Conservation (phyloP, 2,888 invertebrate genomes). For the Calameuta idolon region DNA sequence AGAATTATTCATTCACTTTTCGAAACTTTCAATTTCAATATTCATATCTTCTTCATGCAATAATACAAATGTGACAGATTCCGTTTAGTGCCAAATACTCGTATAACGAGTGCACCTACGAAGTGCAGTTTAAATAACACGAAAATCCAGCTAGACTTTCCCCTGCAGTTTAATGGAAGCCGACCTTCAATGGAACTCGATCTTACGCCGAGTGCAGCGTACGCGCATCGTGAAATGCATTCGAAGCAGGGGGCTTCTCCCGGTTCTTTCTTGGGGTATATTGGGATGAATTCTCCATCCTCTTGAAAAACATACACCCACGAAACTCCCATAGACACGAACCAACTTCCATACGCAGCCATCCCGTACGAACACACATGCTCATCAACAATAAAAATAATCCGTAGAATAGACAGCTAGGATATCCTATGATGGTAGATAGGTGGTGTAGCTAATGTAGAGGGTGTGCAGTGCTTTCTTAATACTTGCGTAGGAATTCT, state of each 20-base stretch:
- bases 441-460: neutral
- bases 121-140: neutral
- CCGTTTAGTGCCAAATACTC: neutral
- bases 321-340: slow-evolving; percentile 3
- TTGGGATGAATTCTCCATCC: slow-evolving; percentile 40
- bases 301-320: neutral
- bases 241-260: slow-evolving; percentile 44
- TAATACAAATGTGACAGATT: no score
- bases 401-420: slow-evolving; percentile 22
- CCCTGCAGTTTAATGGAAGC: neutral
- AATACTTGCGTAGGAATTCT: neutral
- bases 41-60: neutral
- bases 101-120: neutral
- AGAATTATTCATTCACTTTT: neutral
- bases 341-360: slow-evolving; percentile 8
- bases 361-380: neutral
- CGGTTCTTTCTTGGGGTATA: slow-evolving; percentile 31
- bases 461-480: neutral
- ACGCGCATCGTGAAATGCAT: slow-evolving; percentile 36
- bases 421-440: slow-evolving; percentile 5
- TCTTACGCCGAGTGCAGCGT: slow-evolving; percentile 39
- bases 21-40: neutral
- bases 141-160: neutral
- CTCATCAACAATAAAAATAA: slow-evolving; percentile 3
- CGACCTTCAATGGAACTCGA: slow-evolving; percentile 44